Base-by-base conservation (phyloP, 2,113 vertebrate species). In the Sclerurus mexicanus region DNA sequence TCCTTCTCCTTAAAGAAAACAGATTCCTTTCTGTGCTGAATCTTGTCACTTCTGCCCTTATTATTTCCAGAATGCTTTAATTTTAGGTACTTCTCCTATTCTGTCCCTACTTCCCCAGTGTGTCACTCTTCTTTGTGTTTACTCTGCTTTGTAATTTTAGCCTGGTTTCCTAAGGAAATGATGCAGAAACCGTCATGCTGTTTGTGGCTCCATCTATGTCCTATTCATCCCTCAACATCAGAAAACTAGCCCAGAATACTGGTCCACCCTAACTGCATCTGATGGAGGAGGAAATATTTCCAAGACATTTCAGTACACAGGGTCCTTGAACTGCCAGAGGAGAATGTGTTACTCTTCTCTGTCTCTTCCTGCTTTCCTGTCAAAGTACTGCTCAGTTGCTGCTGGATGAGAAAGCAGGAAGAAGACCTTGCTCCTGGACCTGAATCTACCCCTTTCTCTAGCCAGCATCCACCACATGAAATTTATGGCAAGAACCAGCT, bases 81-180 rank as follows among this genome's bases (percentile, higher is more conserved):
- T 83, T 95, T 93, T 88, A 75, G 49, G 28, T 72, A 90, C 92
- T 95, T 96, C 88, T 92, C 75, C 68, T 90, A 46, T 90, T 92
- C 18, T 84, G 28, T 72, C 20, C n/a, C 67, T 87, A 88, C 83
- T 96, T 97, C 92, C 85, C 44, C 76, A 81, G 11, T 58, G 77
- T 88, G 85, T 77, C 85, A 89, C 12, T 46, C 60, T 92, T 91
- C 79, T 86, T 94, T 22, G 7, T 46, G 47, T 87, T 95, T 93
- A 72, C 31, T 81, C 31, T 1, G 2, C 15, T 81, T 82, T 35
- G 53, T 85, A 93, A 93, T 92, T 96, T 96, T 92, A 92, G 77
- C 28, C 30, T 60, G 24, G 40, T 82, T 93, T 94, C 85, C 85
- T 95, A 75, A 92, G 94, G 93, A 97, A 93, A 55, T 56, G 30